Evolutionary conservation across 1,140 invertebrate genomes (phyloP), one percentile per base, ranked within the genome.

Genomic region (Temnothorax nylanderi): DNA sequence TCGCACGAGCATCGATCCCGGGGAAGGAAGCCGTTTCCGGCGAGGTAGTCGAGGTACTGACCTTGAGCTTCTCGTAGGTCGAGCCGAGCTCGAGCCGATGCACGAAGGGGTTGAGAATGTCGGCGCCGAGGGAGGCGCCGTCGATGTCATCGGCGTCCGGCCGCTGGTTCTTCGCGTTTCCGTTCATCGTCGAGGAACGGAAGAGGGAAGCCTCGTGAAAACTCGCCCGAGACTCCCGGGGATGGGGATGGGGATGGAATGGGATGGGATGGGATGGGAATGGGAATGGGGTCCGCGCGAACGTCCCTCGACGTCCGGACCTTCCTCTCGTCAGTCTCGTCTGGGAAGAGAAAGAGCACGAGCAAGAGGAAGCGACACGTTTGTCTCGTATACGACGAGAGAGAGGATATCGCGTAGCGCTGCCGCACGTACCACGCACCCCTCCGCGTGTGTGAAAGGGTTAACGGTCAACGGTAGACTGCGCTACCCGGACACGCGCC

Each of bases 1-100:
- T 47, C 34, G 80, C 69, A 72, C 81, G 69, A 72, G 21, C 80
- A 90, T 90, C 89, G 86, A 90, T 90, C 69, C 75, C 85, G 10
- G 7, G 21, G 41, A 54, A 54, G 56, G 26, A 65, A 78, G 54
- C 41, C 6, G 62, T 37, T 72, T 74, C 3, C 10, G 18, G 41
- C 41, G 8, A 44, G 41, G 10, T 7, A 44, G n/a, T n/a, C 11
- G 54, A 86, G 13, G 34, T 78, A 94, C 96, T 96, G 95, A 98
- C 98, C 97, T 98, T 98, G 94, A 98, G 97, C 95, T 98, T 98
- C 93, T 98, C 98, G 92, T 97, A 98, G 87, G 97, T 97, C 90
- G 97, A 97, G 93, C 97, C 97, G 92, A 98, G 96, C 95, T 98
- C 97, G 93, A 98, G 95, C 92, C 97, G 97, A 93, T 98, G 98